phyloP scores from a whole-genome alignment of 2,888 invertebrate genomes.

The Nematopogon swammerdamellus region DNA sequence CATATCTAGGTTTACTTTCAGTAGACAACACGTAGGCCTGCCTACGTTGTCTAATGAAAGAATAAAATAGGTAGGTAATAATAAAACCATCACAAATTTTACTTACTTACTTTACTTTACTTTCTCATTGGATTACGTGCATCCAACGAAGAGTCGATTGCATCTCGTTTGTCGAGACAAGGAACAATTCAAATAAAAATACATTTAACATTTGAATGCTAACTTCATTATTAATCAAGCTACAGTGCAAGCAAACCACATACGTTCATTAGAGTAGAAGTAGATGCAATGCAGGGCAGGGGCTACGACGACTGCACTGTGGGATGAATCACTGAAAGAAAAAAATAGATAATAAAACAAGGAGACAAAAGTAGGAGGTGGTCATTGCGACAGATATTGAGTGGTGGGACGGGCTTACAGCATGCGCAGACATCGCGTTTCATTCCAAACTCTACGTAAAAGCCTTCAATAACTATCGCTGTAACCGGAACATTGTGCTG shows the following conservation, averaged over 20 bases:
- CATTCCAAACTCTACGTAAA: neutral
- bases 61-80: too few relatives aligned
- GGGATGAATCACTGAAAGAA: constrained; percentile 22
- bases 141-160: too few relatives aligned
- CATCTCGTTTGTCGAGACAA: constrained; percentile 2
- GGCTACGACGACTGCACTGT: neutral
- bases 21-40: too few relatives aligned
- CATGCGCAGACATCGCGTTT: constrained; percentile 40
- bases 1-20: too few relatives aligned
- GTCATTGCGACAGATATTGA: constrained; percentile 52
- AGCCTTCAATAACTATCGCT: too few relatives aligned
- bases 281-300: too few relatives aligned
- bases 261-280: neutral
- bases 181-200: neutral
- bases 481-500: too few relatives aligned
- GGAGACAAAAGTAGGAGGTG: constrained; percentile 47
- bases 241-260: constrained; percentile 36
- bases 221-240: constrained; percentile 45
- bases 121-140: too few relatives aligned
- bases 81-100: too few relatives aligned
- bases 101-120: too few relatives aligned
- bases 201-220: constrained; percentile 4
- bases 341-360: constrained; percentile 47
- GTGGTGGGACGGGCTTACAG: constrained; percentile 51
- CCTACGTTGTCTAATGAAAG: too few relatives aligned